Evolutionary conservation across 2,888 invertebrate species (phyloP).

Genomic region (Stegophylla sp.): DNA sequence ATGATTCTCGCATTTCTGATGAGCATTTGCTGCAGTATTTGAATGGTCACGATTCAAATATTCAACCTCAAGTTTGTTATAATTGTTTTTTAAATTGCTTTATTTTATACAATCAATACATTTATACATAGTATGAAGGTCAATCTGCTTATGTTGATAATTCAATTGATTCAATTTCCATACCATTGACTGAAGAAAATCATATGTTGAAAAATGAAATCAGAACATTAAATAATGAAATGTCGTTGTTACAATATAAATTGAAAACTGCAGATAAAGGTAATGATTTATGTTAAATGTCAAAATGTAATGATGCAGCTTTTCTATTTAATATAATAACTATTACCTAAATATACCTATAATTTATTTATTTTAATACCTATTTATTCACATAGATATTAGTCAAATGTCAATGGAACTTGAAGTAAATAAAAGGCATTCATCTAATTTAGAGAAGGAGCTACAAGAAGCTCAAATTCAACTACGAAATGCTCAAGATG

Average conservation of each 20-base stretch:
- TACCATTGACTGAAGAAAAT: constrained; percentile 62
- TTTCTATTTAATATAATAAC: no score
- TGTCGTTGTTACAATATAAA: constrained; percentile 66
- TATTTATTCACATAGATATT: constrained; percentile 23
- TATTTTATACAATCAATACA: neutral
- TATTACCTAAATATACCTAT: no score
- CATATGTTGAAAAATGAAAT: constrained; percentile 67
- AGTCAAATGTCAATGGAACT: constrained; percentile 49
- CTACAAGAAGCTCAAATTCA: constrained; percentile 52
- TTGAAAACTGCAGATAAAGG: constrained; percentile 67
- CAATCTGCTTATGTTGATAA: constrained; percentile 60
- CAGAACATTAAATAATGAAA: constrained; percentile 67
- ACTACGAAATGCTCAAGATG: constrained; percentile 53
- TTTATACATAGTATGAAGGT: constrained; percentile 61
- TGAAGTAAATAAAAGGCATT: constrained; percentile 57
- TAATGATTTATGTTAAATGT: constrained; percentile 60
- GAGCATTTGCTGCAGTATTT: constrained; percentile 60
- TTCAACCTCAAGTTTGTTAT: constrained; percentile 44
- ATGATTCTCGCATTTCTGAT: constrained; percentile 53
- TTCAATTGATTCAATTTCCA: constrained; percentile 63
- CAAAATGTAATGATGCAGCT: neutral
- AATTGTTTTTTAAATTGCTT: neutral
- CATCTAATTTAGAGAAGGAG: constrained; percentile 57
- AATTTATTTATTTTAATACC: no score
- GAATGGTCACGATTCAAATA: constrained; percentile 57